phyloP scores from a whole-genome alignment of 2,113 vertebrate genomes.

The Pachyramphus minor region DNA sequence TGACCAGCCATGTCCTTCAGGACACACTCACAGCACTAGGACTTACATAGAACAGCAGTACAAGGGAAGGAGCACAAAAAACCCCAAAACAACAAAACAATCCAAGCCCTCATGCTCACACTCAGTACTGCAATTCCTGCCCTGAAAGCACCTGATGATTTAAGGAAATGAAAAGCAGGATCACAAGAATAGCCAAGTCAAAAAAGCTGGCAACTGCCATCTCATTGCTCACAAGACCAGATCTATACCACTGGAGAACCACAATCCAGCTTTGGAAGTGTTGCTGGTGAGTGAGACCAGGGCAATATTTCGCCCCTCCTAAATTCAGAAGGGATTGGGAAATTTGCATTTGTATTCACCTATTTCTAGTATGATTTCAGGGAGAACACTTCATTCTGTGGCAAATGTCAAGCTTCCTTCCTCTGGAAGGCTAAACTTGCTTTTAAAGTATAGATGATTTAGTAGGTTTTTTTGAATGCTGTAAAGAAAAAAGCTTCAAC shows the following conservation, averaged over 20 bases:
- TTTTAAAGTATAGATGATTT: not conserved
- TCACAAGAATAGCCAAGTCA: not conserved
- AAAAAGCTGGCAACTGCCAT: not conserved
- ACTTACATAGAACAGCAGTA: not conserved
- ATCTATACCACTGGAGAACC: not conserved
- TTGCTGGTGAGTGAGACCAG: not conserved
- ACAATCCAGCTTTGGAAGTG: not conserved
- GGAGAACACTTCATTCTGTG: not conserved
- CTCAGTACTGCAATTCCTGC: not conserved
- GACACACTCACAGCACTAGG: not conserved
- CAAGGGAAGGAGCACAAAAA: not conserved
- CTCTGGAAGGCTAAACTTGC: not conserved
- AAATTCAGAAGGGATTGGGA: not conserved
- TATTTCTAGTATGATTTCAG: not conserved
- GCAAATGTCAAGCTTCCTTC: not conserved
- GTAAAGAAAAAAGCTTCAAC: not conserved
- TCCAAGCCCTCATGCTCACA: not conserved
- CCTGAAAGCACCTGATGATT: not conserved
- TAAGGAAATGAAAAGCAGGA: not conserved
- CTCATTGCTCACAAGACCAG: not conserved
- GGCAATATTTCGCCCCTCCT: fast-evolving
- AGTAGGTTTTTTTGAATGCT: not conserved
- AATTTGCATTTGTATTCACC: not conserved
- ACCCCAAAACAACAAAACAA: not conserved
- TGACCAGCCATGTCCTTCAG: fast-evolving